A percentile compares a stretch with the other conserved stretches of the same genome.
Conservation (phyloP, 2,888 invertebrate genomes). For the Lepas anatifera region DNA sequence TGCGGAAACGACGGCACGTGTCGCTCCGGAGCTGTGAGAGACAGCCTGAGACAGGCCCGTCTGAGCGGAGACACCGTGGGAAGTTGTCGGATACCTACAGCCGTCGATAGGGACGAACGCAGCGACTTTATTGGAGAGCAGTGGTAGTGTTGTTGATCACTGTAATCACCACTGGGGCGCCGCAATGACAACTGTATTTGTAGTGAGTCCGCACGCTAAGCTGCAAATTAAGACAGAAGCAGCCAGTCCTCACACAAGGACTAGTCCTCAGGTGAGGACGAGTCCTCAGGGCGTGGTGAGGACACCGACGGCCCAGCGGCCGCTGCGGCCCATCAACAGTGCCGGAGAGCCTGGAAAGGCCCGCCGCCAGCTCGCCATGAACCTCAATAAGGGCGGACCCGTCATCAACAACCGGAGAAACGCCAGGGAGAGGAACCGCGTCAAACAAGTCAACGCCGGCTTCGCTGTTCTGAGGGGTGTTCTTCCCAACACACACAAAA, state of each 20-base stretch:
- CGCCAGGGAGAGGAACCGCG: constrained; percentile 84
- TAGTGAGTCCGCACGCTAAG: constrained; percentile 9
- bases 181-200: too few species aligned
- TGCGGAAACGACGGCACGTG: neutral
- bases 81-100: too few species aligned
- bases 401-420: constrained; percentile 81
- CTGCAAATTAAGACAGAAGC: neutral
- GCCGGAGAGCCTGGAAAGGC: constrained; percentile 2
- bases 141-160: too few species aligned
- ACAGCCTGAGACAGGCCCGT: too few species aligned
- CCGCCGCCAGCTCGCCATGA: constrained; percentile 5
- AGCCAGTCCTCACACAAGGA: neutral
- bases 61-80: too few species aligned
- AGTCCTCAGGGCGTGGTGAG: too few species aligned
- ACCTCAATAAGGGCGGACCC: constrained; percentile 33
- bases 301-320: neutral
- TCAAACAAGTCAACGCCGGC: constrained; percentile 88
- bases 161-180: too few species aligned
- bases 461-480: constrained; percentile 78
- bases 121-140: too few species aligned
- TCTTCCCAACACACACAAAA: constrained; percentile 47
- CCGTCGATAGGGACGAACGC: too few species aligned
- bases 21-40: too few species aligned
- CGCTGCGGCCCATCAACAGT: constrained; percentile 2
- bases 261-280: too few species aligned